These are phyloP conservation scores for Schizothorax lantsangensis DNA, from an alignment of 2,797 vertebrate species.

Conservation along the genomic window DNA sequence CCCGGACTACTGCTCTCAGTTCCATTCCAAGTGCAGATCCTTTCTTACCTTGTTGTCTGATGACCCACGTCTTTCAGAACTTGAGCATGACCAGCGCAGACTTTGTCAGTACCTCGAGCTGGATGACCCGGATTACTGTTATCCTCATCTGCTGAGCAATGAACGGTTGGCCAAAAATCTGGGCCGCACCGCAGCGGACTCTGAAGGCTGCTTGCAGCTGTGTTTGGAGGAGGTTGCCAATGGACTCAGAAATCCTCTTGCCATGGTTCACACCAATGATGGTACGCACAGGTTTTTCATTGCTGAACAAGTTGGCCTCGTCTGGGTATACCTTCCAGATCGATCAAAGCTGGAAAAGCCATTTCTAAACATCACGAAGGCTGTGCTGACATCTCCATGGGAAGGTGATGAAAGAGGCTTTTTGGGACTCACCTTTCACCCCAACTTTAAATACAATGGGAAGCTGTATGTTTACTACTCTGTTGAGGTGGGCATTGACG, in stretches of 20 bases:
- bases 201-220: conserved; percentile 90
- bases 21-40: conserved; percentile 85
- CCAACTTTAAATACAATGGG: conserved; percentile 86
- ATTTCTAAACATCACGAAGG: conserved; percentile 89
- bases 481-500: conserved; percentile 83
- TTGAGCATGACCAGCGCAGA: conserved; percentile 74
- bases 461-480: conserved; percentile 96
- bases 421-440: conserved; percentile 91
- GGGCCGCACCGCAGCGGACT: conserved; percentile 81
- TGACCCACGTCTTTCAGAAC: conserved; percentile 72
- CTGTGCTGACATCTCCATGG: conserved; percentile 93
- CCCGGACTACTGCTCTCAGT: conserved; percentile 85
- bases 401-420: conserved; percentile 97
- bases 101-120: conserved; percentile 85
- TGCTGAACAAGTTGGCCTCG: conserved; percentile 93
- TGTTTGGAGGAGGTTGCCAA: conserved; percentile 92
- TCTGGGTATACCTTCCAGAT: conserved; percentile 91
- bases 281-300: conserved; percentile 94
- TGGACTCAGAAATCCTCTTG: conserved; percentile 88
- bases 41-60: conserved; percentile 79
- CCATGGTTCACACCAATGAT: conserved; percentile 92
- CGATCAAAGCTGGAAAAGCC: conserved; percentile 84
- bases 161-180: conserved; percentile 83
- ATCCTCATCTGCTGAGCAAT: conserved; percentile 85
- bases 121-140: conserved; percentile 92